Base-by-base conservation (phyloP, 92 coral and sea anemone genomes). In the Blastomussa wellsi region DNA sequence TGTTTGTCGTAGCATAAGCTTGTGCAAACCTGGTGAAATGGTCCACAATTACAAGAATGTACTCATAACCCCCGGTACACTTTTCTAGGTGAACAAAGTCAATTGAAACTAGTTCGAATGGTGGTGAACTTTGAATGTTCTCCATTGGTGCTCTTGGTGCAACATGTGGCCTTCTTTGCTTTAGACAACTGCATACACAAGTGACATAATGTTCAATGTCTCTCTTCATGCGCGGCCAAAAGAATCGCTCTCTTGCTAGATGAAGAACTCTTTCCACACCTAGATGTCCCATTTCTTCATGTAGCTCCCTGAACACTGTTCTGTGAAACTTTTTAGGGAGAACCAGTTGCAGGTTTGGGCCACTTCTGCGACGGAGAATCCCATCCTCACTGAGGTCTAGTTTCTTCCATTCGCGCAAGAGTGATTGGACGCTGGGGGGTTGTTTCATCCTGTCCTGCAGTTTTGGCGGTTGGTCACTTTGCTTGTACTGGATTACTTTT, bases 331-430 rank as follows among this genome's bases (percentile, higher is more conserved):
- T 73, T 22, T 42, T 64, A 29, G 90, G 95, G 28, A 89, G 89
- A 48, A 86, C 89, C 51, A 87, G 66, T 74, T 90, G 89, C 42
- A 77, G 44, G 32, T 90, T 42, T 37, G 79, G 36, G 71, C 95
- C 89, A 72, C 93, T 82, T 83, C 37, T 47, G 79, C 60, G 79
- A 16, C 65, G 19, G 28, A 76, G 79, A n/a, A 76, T 76, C 3
- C 62, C 64, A 7, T 47, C 79, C 14, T 76, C 79, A n/a, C 42
- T 89, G 4, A 87, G 32, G 36, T 86, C 88, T 41, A 90, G 77
- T 68, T 79, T 90, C 78, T 76, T 87, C 91, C 91, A 92, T 55
- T 90, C 89, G 7, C 79, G 86, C 79, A 90, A 79, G 82, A 92
- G 90, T n/a, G 85, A 72, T 62, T 79, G 79, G 31, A 76, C 78